Base-by-base conservation (phyloP, 2,888 invertebrate genomes). In the Andrena haemorrhoa region DNA sequence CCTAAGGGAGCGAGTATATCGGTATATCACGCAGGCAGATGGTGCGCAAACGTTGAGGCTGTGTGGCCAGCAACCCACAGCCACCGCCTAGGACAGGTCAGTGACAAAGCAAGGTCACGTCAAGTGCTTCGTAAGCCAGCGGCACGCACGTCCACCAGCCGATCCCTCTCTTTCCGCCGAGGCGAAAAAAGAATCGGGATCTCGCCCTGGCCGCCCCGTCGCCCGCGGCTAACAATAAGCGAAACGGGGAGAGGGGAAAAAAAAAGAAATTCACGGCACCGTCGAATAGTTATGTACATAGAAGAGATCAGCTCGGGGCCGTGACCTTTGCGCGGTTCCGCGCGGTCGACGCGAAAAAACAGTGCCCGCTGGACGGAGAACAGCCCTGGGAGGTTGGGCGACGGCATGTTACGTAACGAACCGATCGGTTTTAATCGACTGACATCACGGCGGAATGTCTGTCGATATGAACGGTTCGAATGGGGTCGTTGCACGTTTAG, bases 81-180 rank as follows among this genome's bases (percentile, higher is more conserved):
- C 79, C 87, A 90, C 90, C 89, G 87, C 87, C 92, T 93, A 92
- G 93, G 92, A 93, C 93, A 93, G 93, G 93, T 93, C 93, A 93
- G 93, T 93, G 92, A 93, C 93, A 93, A 93, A 92, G 92, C 93
- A 93, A 93, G 93, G 93, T 93, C 93, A 90, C 88, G 88, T 86
- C 89, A 87, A 90, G 89, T 86, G 84, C 82, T 79, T 82, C 77
- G 82, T 73, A 66, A 72, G 75, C 80, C 75, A 73, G 70, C 82
- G 61, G 53, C 41, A 41, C 41, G 41, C 41, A 41, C 72, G 74
- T 82, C 56, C 26, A 26, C 23, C 51, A 51, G 83, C 79, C 68
- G 75, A n/a, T 66, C 74, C 2, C 63, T 41, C 41, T 20, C 53
- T 33, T 26, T 33, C 10, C 2, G 0, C 33, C 33, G n/a, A n/a